Percentiles rank a stretch among this genome's conserved stretches.
phyloP scores from a whole-genome alignment of 1,140 invertebrate genomes.

The Wasmannia auropunctata region DNA sequence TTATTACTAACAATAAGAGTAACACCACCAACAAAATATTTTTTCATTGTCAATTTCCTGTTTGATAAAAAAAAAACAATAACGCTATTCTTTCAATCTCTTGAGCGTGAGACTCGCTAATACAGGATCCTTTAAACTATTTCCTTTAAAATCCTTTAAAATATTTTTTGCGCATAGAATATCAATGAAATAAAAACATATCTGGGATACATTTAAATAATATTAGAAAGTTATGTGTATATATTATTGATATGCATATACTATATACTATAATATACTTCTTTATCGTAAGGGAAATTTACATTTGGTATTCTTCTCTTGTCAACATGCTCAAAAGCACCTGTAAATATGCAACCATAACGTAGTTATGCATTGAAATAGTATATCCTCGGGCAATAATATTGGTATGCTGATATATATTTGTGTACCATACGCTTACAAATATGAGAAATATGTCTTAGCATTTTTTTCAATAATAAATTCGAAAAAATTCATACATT shows the following conservation, averaged over 20 bases:
- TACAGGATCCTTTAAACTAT: background rate
- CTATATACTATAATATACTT: too few relatives aligned
- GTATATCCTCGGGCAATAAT: background rate
- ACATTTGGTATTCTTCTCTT: too few relatives aligned
- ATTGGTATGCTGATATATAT: background rate
- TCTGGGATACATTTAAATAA: too few relatives aligned
- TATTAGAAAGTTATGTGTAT: too few relatives aligned
- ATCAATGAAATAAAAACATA: too few relatives aligned
- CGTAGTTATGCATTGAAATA: background rate
- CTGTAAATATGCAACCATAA: slow-evolving; percentile 15
- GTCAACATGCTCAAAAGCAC: background rate
- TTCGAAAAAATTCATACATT: background rate
- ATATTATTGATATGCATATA: too few relatives aligned
- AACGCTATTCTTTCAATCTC: background rate
- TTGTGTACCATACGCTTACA: background rate
- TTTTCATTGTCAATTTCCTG: background rate
- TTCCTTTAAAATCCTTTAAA: too few relatives aligned
- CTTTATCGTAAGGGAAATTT: too few relatives aligned
- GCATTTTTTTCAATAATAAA: background rate
- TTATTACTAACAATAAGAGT: background rate
- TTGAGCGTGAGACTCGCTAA: background rate
- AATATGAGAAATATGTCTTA: background rate
- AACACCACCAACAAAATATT: background rate
- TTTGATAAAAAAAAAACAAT: background rate
- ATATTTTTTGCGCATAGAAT: too few relatives aligned